Percentiles rank a stretch among this genome's conserved stretches.
These are phyloP conservation scores for Chalcis sispes DNA, from an alignment of 2,888 invertebrate species.

Conservation along the genomic window DNA sequence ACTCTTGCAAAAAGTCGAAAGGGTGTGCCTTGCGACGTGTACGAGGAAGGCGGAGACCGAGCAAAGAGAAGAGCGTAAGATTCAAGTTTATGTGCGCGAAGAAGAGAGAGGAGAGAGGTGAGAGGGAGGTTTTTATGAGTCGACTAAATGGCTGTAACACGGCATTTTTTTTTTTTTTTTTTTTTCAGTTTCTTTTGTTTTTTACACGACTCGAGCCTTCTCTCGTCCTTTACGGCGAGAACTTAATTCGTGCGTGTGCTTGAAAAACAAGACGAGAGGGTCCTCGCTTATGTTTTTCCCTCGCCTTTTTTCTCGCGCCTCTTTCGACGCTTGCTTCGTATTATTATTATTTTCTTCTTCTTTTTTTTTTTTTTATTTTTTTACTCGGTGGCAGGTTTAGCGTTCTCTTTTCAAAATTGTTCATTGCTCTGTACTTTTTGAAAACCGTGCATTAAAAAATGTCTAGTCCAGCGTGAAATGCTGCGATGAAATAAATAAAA, in stretches of 20 bases:
- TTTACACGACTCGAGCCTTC: conserved; percentile 48
- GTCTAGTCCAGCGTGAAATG: too few species aligned
- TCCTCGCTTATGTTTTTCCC: conserved; percentile 25
- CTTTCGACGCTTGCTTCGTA: not conserved
- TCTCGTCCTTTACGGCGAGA: conserved; percentile 50
- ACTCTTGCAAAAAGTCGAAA: conserved; percentile 46
- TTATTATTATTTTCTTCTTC: conserved; percentile 1
- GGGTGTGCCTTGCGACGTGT: conserved; percentile 11
- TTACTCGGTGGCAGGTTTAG: not conserved
- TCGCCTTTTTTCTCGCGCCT: not conserved
- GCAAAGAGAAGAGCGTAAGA: conserved; percentile 53
- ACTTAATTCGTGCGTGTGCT: conserved; percentile 57
- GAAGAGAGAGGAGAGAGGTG: not conserved
- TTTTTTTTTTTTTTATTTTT: conserved; percentile 1
- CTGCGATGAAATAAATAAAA: too few species aligned
- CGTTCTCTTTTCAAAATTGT: conserved; percentile 26
- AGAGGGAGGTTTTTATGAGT: conserved; percentile 66
- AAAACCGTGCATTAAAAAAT: not conserved
- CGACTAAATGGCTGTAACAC: conserved; percentile 67
- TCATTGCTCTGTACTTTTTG: conserved; percentile 21
- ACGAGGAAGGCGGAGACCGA: not conserved
- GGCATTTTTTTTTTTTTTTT: conserved; percentile 52
- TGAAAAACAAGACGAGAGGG: conserved; percentile 31
- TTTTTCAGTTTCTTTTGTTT: conserved; percentile 62
- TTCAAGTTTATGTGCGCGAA: too few species aligned